Base-by-base conservation (phyloP, 2,888 invertebrate species). In the Yponomeuta evonymella region DNA sequence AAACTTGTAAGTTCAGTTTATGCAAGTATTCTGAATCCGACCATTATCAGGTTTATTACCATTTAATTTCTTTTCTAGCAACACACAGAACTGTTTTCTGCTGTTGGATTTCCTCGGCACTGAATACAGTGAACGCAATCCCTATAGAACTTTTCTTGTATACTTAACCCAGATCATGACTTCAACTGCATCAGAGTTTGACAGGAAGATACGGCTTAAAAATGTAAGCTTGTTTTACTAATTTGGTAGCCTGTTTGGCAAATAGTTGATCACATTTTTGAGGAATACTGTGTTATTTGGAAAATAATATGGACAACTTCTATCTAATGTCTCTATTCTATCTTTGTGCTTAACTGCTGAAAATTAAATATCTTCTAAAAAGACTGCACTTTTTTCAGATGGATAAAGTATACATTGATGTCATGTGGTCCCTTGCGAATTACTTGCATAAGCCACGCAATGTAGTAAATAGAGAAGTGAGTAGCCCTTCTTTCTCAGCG, bases 31-130 rank as follows among this genome's bases (percentile, higher is more conserved):
- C 5, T 15, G 15, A 58, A 58, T 15, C 15, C 51, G 12, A 15
- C 5, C 15, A 15, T 3, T 15, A 15, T 12, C 51, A 58, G 8
- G 3, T 65, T 29, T 33, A 30, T 65, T 10, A 65, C 4, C 9
- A 30, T 33, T 30, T 65, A 30, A 64, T 70, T 29, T 48, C 63
- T 64, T 75, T 79, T 72, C 3, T 77, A 88, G 88, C 80, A 76
- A 79, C 70, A 82, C 81, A 58, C 77, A 81, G 71, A 86, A 87
- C 74, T 81, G 83, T 29, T 68, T 77, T 29, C 77, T 78, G 58
- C 77, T 89, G 29, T 69, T 83, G 67, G 82, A 83, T 72, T 85
- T 86, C 71, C 72, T 83, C 64, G 78, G 77, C 11, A 76, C 75
- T 10, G 77, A 73, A 69, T 73, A 76, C 11, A 78, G 73, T 71